phyloP scores from a whole-genome alignment of 2,113 vertebrate genomes.

The Hydrochoerus hydrochaeris region DNA sequence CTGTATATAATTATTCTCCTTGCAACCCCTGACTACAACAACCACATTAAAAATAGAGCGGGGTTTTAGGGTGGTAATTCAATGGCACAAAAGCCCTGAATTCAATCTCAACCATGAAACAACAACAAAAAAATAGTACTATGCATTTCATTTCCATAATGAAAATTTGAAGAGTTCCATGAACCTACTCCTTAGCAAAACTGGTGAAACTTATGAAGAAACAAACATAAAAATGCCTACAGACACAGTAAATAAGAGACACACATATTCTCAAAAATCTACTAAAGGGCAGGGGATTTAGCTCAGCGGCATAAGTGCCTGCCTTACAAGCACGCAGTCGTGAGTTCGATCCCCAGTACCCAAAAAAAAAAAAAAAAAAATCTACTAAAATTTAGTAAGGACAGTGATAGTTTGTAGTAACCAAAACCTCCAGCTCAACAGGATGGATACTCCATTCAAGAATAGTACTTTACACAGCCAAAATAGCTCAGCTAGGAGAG shows the following conservation, averaged over 20 bases:
- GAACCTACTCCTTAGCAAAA: neutral
- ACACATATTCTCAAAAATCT: neutral
- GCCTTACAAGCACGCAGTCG: no score
- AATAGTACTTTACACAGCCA: neutral
- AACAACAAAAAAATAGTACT: neutral
- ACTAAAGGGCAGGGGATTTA: no score
- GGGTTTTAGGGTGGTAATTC: neutral
- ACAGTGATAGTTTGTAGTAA: neutral
- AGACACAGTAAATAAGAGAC: neutral
- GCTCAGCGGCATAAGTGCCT: no score
- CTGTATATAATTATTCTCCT: no score
- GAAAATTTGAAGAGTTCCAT: neutral
- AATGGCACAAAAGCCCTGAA: neutral
- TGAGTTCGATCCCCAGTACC: no score
- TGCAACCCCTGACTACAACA: neutral
- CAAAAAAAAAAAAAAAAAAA: no score
- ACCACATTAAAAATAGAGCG: neutral
- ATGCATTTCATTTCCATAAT: neutral
- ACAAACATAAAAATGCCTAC: neutral
- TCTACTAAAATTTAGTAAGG: neutral
- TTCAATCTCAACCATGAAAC: neutral
- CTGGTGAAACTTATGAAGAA: neutral
- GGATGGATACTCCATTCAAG: neutral
- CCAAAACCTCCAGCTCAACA: neutral
- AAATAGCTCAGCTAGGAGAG: neutral